Conservation (phyloP, 92 coral and sea anemone species). For the Muricea muricata region DNA sequence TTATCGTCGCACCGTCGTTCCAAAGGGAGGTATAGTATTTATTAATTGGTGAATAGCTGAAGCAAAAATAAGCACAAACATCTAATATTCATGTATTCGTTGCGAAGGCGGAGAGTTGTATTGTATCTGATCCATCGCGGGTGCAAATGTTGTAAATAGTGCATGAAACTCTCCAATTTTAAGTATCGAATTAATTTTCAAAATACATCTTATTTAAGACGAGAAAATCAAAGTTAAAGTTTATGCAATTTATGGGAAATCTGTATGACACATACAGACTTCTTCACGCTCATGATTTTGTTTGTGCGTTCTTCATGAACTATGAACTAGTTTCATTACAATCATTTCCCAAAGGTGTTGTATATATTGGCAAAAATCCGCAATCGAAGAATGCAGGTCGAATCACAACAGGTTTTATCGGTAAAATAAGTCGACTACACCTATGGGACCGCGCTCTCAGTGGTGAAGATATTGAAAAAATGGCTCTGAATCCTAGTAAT, state of each 20-base stretch:
- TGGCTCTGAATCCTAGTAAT: not conserved
- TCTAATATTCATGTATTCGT: not conserved
- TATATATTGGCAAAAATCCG: slow-evolving; percentile 13
- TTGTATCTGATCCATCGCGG: too few species aligned
- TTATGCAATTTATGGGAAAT: too few species aligned
- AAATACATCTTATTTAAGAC: too few species aligned
- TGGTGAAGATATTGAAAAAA: slow-evolving; percentile 16
- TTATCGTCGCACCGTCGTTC: not conserved
- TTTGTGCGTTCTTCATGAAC: too few species aligned
- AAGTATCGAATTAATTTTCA: too few species aligned
- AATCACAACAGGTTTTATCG: not conserved
- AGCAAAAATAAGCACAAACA: too few species aligned
- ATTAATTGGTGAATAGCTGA: not conserved
- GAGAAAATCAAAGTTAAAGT: too few species aligned
- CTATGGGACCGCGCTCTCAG: slow-evolving; percentile 12
- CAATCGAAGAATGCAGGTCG: not conserved
- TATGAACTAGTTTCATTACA: not conserved
- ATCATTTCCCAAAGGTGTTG: not conserved
- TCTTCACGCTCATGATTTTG: too few species aligned
- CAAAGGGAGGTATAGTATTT: slow-evolving; percentile 16
- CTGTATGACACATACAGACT: too few species aligned
- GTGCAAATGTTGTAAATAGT: too few species aligned
- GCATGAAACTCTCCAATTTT: not conserved
- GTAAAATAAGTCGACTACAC: slow-evolving; percentile 17
- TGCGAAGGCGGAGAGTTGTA: too few species aligned